Base-by-base conservation (phyloP, 2,888 invertebrate genomes). In the Apamea crenata region DNA sequence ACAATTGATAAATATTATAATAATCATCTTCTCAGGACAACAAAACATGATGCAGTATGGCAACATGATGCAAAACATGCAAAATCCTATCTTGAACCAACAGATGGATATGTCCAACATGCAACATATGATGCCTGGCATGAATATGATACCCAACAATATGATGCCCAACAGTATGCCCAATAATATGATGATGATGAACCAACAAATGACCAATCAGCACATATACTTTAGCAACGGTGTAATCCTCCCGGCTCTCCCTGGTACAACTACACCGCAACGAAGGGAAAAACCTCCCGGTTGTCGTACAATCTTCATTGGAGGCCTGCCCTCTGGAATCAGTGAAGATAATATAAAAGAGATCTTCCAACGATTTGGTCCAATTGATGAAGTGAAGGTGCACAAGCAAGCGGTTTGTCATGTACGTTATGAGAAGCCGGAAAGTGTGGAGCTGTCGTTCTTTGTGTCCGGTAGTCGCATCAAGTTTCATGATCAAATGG, bases 381-480 rank as follows among this genome's bases (percentile, higher is more conserved):
- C 44, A 0, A 93, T 96, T 59, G 86, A 84, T 6, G 92, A 94
- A 74, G 91, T 96, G 97, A 99, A 67, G 78, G 96, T 99, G 90
- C 99, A 99, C 83, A 98, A 98, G 91, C 99, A 99, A 93, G 99
- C 99, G 90, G 99, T 99, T 91, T 99, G 99, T 91, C 99, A 99
- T 92, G 98, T 99, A 88, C 97, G 99, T 81, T 99, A 98, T 95
- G 98, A 98, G 61, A 97, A 97, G 82, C 98, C 98, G 90, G 97
- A 97, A 10, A 98, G 98, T 85, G 98, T 99, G 0, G 99, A 99
- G 92, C 97, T 98, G 74, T 98, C 99, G 0, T 98, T 99, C 88
- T 98, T 98, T 91, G 93, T 99, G 21, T 99, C 99, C 16, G 98
- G 98, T 2, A 98, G 98, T 92, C 96, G 98, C 83, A 97, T 98